Base-by-base conservation (phyloP, 2,888 invertebrate species). In the Euclidia mi region DNA sequence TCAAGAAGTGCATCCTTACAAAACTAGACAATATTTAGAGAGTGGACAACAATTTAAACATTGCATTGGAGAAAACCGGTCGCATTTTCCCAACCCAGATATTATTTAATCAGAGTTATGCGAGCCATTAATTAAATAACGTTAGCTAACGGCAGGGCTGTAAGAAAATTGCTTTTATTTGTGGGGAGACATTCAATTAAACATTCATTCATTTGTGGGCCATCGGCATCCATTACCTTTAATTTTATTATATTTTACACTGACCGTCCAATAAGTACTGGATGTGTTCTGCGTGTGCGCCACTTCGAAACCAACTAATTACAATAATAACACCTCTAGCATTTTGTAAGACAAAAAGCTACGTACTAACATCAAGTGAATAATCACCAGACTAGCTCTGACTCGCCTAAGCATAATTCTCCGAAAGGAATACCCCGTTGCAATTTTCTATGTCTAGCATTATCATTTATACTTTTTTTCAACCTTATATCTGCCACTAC, bases 121-220 rank as follows among this genome's bases (percentile, higher is more conserved):
- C 81, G 78, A 77, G 70, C 85, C 87, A 89, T 91, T 91, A 90
- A 90, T 90, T 87, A 87, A 89, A 91, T 91, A 89, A 91, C 82
- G 66, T 77, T 79, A 67, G 82, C n/a, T n/a, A n/a, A n/a, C n/a
- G 87, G 84, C 80, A 71, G 78, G 85, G 85, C 86, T 78, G 75
- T 87, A 85, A 89, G 89, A 91, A 90, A 89, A 90, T 90, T 89
- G 84, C 85, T 89, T 90, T 90, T 91, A 91, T 91, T 90, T 89
- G 88, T 90, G 85, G 89, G 88, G 84, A 85, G 84, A 84, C 87
- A 86, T 88, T 89, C 83, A 86, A 90, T 89, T 89, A 89, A 84
- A 89, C 81, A 87, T 88, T 88, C 86, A 88, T 91, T 89, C 87
- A 88, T 90, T 91, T 87, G 82, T 77, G 81, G 78, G 72, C 84